Base-by-base conservation (phyloP, 1,140 invertebrate species). In the Scaptomyza hsui region DNA sequence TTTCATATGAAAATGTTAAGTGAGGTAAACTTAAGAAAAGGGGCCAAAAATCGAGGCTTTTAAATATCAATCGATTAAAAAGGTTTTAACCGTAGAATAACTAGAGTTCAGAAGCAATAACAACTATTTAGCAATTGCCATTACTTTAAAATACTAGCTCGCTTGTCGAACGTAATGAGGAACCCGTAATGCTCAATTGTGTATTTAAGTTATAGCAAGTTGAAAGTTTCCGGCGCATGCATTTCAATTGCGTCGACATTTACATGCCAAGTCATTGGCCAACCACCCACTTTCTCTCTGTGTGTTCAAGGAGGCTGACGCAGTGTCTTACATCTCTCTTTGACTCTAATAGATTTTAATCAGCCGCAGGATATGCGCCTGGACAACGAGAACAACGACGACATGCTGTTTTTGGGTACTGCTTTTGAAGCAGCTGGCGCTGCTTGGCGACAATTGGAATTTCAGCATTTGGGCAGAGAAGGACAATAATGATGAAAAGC, bases 341-440 rank as follows among this genome's bases (percentile, higher is more conserved):
- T 88, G 82, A 88, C 78, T 88, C 78, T 88, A 88, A 90, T 89
- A 89, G 88, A 89, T 89, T 89, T 89, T 89, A 89, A 89, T 89
- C 88, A 89, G 88, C 88, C 88, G 60, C 88, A 79, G 88, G 88
- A 78, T 67, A 89, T 81, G 29, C 77, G 68, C 61, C 72, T 63
- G 75, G 75, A 75, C 75, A 56, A 37, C 60, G 41, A 47, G 12
- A 72, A 82, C 65, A 72, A 48, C 57, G 75, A 71, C 69, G 51
- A 71, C 81, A 80, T 80, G 81, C 82, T 81, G 82, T 86, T 80
- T 75, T 51, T 72, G 52, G 56, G 53, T 29, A 24, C 67, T 67
- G 65, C 68, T 60, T 37, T 37, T 37, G 32, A 37, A 37, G n/a
- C 32, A 37, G 56, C 60, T 69, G 56, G 55, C 45, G 26, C 48